Conservation (phyloP, 2,113 vertebrate species). For the Lasiurus borealis region DNA sequence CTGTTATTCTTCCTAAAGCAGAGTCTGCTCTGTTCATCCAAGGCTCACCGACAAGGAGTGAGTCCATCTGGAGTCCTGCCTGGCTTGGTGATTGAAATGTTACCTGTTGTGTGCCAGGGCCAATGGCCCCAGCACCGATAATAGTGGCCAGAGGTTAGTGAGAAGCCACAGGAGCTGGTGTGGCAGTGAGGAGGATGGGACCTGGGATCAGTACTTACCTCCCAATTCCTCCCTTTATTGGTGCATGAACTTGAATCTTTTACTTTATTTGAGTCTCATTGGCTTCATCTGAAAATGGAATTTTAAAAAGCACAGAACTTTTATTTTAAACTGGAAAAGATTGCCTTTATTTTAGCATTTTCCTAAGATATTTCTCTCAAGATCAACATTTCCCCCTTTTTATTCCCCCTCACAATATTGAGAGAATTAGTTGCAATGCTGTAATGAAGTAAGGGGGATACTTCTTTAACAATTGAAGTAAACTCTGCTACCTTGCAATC, state of each 20-base stretch:
- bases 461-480: not conserved
- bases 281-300: not conserved
- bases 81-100: not conserved
- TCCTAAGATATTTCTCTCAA: not conserved
- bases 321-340: not conserved
- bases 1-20: not conserved
- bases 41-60: not conserved
- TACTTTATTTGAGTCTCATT: not conserved
- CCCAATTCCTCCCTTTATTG: not conserved
- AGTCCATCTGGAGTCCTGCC: not conserved
- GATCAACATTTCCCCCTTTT: not conserved
- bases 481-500: not conserved
- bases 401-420: not conserved
- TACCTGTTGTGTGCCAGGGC: not conserved
- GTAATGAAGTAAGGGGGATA: not conserved
- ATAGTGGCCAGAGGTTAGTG: not conserved
- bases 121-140: not conserved
- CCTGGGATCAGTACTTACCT: rapidly evolving
- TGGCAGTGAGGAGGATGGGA: not conserved
- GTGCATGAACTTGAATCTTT: not conserved
- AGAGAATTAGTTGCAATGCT: not conserved
- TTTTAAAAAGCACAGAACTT: not conserved
- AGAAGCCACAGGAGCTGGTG: not conserved
- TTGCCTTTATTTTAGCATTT: constrained; percentile 19
- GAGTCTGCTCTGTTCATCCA: not conserved